Evolutionary conservation across 2,113 vertebrate genomes (phyloP), one percentile per base, ranked within the genome.

Genomic region (Sula dactylatra): DNA sequence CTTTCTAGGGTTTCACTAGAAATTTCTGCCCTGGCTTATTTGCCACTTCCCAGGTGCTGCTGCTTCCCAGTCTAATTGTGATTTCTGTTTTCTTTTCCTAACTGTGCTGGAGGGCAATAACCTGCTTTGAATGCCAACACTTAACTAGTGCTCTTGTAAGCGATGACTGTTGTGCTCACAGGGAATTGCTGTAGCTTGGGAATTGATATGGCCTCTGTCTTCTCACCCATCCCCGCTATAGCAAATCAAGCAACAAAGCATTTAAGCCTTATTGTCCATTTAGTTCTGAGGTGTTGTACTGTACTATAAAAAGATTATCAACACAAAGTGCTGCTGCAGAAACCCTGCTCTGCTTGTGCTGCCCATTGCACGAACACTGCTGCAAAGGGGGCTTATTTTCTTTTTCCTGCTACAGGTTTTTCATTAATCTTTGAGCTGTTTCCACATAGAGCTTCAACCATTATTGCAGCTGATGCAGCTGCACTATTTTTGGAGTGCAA

Each of bases 401-500:
- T 73, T 40, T 87, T 79, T 45, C 27, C 21, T 56, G n/a, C 87
- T 73, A 9, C 24, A 34, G 71, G 45, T 67, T 82, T 95, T 91
- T 88, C 44, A 24, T 92, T 76, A 54, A 73, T 91, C 71, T 88
- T 78, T 59, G 42, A 81, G 82, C 64, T 66, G 16, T 83, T 93
- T 88, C 81, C 79, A 90, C n/a, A 10, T 0, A 32, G 49, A 56
- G 56, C 62, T 79, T 82, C 76, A 64, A 42, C 58, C 42, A 19
- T 78, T 78, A 69, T 49, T 91, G 59, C 74, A 50, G 32, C 50
- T 64, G 81, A 22, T 86, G 78, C 95, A 93, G 94, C 86, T 96
- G 93, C 36, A 34, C 45, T 24, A 9, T 76, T 91, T 95, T 66
- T 77, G 74, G 78, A 93, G 62, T 71, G 65, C 62, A 93, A 79